These are phyloP conservation scores for Philopedon plagiatum DNA, from an alignment of 2,888 invertebrate genomes.

Conservation along the genomic window DNA sequence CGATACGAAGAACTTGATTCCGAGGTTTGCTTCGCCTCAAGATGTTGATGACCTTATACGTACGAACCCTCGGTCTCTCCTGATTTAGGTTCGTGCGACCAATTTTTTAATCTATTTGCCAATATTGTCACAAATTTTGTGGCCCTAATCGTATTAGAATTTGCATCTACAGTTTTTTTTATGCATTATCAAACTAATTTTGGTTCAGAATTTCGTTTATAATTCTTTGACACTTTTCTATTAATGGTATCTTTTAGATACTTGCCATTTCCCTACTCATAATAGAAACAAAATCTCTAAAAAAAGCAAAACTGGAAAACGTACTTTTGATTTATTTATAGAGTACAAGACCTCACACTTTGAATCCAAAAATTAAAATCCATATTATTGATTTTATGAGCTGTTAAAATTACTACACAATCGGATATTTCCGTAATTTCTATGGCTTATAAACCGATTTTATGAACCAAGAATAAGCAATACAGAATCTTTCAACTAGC, in stretches of 20 bases:
- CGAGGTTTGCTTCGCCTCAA: slow-evolving; percentile 67
- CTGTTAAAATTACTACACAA: slow-evolving; percentile 23
- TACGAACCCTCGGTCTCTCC: slow-evolving; percentile 60
- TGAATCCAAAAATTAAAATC: background rate
- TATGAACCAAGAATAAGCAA: background rate
- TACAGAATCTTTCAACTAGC: background rate
- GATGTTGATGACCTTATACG: slow-evolving; percentile 67
- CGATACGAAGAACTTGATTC: slow-evolving; percentile 68
- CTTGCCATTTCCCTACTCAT: too few relatives aligned
- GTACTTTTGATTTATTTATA: slow-evolving; percentile 4
- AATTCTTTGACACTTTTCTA: too few relatives aligned
- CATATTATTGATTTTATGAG: slow-evolving; percentile 16
- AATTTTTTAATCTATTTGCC: slow-evolving; percentile 35
- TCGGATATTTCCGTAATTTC: slow-evolving; percentile 13
- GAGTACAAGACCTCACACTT: background rate
- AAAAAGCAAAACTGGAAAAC: slow-evolving; percentile 3
- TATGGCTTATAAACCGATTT: background rate
- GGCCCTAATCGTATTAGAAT: background rate
- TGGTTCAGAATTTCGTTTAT: too few relatives aligned
- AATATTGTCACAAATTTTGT: slow-evolving; percentile 30
- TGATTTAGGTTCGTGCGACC: slow-evolving; percentile 45
- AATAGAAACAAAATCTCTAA: background rate
- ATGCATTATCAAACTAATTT: too few relatives aligned
- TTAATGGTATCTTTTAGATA: too few relatives aligned
- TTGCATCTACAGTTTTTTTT: background rate